Evolutionary conservation across 2,888 invertebrate genomes (phyloP).

Genomic region (Heliconius aoede): DNA sequence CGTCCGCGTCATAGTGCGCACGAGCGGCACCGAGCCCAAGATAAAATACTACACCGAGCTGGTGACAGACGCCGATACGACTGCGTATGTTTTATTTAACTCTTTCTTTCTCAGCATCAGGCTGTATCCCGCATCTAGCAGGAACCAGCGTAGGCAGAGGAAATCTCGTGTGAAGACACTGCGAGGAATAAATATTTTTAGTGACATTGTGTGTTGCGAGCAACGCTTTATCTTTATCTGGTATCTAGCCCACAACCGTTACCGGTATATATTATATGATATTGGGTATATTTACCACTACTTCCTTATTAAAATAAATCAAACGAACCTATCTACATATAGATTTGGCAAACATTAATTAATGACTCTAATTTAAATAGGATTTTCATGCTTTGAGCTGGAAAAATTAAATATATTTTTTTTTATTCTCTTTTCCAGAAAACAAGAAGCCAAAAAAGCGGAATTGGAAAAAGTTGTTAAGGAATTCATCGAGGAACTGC

Average conservation of each 20-base stretch:
- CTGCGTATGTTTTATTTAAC: constrained; percentile 51
- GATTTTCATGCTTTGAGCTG: too few relatives aligned
- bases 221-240: too few relatives aligned
- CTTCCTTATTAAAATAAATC: too few relatives aligned
- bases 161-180: background rate
- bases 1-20: constrained; percentile 92
- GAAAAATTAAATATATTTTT: background rate
- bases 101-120: background rate
- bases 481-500: constrained; percentile 90
- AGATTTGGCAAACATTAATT: background rate
- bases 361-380: too few relatives aligned
- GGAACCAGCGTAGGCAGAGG: background rate
- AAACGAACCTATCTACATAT: background rate
- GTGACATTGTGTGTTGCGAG: background rate
- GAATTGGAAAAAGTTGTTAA: constrained; percentile 89
- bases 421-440: constrained; percentile 77
- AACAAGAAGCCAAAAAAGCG: constrained; percentile 84
- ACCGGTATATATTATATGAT: too few relatives aligned
- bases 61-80: constrained; percentile 79
- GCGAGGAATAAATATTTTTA: background rate
- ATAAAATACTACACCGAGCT: constrained; percentile 99
- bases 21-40: constrained; percentile 99
- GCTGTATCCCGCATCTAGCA: too few relatives aligned
- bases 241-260: background rate
- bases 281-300: too few relatives aligned